Evolutionary conservation across 2,888 invertebrate genomes (phyloP), one percentile per base, ranked within the genome.

Genomic region (Sepiola atlantica): DNA sequence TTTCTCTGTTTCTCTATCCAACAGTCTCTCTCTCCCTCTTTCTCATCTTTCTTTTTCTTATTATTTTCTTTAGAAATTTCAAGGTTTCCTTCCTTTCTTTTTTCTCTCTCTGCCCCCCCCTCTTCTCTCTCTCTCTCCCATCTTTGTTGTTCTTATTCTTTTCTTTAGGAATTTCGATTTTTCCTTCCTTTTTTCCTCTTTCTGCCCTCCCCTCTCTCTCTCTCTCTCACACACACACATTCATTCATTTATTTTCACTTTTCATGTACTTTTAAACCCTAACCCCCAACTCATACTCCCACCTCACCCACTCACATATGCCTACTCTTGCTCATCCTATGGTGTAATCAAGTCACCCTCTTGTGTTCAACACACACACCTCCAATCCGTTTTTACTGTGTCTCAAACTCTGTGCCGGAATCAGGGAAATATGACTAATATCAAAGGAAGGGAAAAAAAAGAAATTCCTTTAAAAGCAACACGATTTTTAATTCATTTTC

Each of bases 361-460:
- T 28, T 61, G 45, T 45, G 45, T 45, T 45, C 45, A 45, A 45
- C 45, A 45, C 45, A 45, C 45, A 45, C 45, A 45, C 45, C 45
- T 45, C 8, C 45, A 45, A 45, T 61, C 8, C 61, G 24, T 61
- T 14, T 28, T 28, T 77, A 14, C n/a, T 77, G n/a, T 77, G n/a
- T 77, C 77, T 77, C n/a, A 77, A 77, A 45, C 45, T 45, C 16
- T 16, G 77, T 77, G n/a, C 1, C 4, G 77, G 77, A n/a, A 77
- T 77, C 77, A 77, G 77, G 77, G 32, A 32, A 77, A n/a, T n/a
- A 77, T 77, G 77, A 77, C 77, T 77, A 77, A 77, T 77, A 77
- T 77, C 32, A n/a, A 45, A 45, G 45, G 45, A 45, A 45, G 45
- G 45, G 0, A 32, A n/a, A 77, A 77, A 77, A 77, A 16, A n/a